A percentile compares a stretch with the other conserved stretches of the same genome.
Evolutionary conservation across 35 echinoderm and acorn worm genomes (phyloP).

Genomic region (Heliocidaris erythrogramma): DNA sequence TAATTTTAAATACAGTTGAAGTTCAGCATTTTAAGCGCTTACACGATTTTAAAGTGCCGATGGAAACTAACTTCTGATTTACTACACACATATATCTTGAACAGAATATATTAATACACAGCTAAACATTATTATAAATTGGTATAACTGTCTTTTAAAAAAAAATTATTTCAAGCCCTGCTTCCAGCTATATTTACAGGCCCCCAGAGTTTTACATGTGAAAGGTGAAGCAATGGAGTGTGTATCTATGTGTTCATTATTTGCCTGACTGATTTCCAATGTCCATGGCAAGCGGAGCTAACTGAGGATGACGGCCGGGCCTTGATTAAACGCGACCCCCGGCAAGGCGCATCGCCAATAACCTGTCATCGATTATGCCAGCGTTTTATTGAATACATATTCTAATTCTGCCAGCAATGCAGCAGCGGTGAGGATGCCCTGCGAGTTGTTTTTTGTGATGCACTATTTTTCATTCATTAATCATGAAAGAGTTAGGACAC

Average conservation of each 20-base stretch:
- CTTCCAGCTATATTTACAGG: neutral
- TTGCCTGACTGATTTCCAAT: constrained; percentile 20
- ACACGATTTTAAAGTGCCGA: too few relatives aligned
- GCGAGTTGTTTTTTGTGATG: neutral
- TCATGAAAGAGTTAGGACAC: neutral
- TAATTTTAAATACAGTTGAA: too few relatives aligned
- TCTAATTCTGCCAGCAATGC: neutral
- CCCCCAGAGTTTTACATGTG: neutral
- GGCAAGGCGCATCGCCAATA: constrained; percentile 21
- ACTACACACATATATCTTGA: too few relatives aligned
- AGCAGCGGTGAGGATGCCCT: neutral
- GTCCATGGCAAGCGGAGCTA: neutral
- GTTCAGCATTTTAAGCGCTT: too few relatives aligned
- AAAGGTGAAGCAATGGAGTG: neutral
- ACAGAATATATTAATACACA: too few relatives aligned
- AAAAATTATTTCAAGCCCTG: neutral
- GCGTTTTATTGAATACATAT: constrained; percentile 25
- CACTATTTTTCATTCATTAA: neutral
- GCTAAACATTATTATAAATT: neutral
- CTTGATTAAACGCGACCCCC: constrained; percentile 23
- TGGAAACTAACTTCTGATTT: too few relatives aligned
- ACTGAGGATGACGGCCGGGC: constrained; percentile 27
- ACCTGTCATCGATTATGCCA: constrained; percentile 29
- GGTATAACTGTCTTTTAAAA: neutral
- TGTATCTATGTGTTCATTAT: constrained; percentile 42